phyloP scores from a whole-genome alignment of 2,797 vertebrate genomes.

The Rhabdomys pumilio region DNA sequence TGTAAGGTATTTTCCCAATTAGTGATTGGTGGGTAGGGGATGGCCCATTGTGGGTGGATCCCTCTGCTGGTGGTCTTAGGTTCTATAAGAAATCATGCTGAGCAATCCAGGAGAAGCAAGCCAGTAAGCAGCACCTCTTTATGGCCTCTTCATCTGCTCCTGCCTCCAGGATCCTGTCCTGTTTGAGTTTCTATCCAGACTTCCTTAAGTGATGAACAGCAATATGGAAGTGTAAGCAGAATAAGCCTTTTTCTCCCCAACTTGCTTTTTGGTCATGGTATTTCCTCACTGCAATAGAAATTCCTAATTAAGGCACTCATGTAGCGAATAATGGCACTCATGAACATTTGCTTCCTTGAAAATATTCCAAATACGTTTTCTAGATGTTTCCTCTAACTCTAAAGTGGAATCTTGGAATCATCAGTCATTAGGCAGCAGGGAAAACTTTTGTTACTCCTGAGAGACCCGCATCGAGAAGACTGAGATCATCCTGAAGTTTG shows the following conservation, averaged over 20 bases:
- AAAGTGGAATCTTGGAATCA: background rate
- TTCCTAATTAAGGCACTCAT: background rate
- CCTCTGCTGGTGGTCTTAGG: background rate
- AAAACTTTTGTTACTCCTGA: slow-evolving; percentile 23
- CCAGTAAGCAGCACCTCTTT: background rate
- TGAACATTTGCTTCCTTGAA: slow-evolving; percentile 48
- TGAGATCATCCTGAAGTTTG: slow-evolving; percentile 52
- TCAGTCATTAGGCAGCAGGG: slow-evolving; percentile 11
- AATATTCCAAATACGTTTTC: slow-evolving; percentile 25
- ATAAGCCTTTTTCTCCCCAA: background rate
- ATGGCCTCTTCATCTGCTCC: background rate
- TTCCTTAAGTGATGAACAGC: background rate
- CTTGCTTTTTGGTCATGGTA: background rate
- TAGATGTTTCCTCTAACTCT: slow-evolving; percentile 29
- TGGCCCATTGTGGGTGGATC: background rate
- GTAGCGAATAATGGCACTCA: slow-evolving; percentile 8
- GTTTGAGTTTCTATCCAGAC: background rate
- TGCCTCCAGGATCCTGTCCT: background rate
- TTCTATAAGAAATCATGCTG: background rate
- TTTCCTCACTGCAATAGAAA: background rate
- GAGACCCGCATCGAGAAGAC: background rate
- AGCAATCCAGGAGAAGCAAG: background rate
- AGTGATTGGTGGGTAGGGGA: background rate
- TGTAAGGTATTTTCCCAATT: background rate
- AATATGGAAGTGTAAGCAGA: background rate